phyloP scores from a whole-genome alignment of 2,113 vertebrate species.

The Himantopus leucocephalus region DNA sequence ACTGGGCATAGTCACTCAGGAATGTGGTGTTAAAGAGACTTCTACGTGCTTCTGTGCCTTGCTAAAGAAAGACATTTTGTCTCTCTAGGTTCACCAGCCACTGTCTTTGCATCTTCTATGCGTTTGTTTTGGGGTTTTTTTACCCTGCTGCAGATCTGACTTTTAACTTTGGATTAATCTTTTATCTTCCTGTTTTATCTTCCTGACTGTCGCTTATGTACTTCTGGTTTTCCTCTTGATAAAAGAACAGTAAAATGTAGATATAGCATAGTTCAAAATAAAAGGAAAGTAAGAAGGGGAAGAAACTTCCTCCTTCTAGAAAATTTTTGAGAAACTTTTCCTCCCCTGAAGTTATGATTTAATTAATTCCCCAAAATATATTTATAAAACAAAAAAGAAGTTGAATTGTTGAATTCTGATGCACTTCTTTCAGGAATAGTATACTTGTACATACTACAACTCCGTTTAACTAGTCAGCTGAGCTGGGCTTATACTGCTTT shows the following conservation, averaged over 20 bases:
- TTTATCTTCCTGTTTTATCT: no score
- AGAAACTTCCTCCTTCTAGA: not conserved
- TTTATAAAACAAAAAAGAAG: not conserved
- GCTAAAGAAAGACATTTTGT: not conserved
- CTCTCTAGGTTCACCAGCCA: not conserved
- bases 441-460: not conserved
- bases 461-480: not conserved
- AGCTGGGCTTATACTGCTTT: not conserved
- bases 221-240: not conserved
- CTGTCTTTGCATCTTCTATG: not conserved
- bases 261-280: not conserved
- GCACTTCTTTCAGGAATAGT: not conserved
- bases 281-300: not conserved
- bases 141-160: not conserved
- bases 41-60: not conserved
- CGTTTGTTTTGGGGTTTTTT: not conserved
- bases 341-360: not conserved
- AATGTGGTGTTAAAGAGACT: not conserved
- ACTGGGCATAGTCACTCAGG: not conserved
- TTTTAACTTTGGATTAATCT: not conserved
- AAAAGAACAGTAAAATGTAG: not conserved
- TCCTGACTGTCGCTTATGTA: not conserved
- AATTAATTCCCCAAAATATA: not conserved
- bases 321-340: not conserved
- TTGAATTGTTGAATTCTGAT: not conserved